A percentile compares a stretch with the other conserved stretches of the same genome.
Evolutionary conservation across 1,140 invertebrate species (phyloP).

Genomic region (Centruroides vittatus): DNA sequence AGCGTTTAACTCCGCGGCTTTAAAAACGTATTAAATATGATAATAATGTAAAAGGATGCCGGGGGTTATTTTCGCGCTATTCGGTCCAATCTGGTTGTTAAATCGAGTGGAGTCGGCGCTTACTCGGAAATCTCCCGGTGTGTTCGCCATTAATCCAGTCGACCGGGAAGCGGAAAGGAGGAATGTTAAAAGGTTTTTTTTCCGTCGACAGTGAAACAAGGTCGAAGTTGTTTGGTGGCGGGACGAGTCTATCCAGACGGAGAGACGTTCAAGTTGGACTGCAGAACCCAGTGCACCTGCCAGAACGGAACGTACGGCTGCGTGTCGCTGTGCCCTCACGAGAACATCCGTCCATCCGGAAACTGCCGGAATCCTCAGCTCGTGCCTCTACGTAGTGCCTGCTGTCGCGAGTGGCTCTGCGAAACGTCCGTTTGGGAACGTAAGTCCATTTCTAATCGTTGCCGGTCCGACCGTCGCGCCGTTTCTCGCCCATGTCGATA

Average conservation of each 20-base stretch:
- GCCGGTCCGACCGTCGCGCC: background rate
- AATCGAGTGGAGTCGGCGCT: too few species aligned
- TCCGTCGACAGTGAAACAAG: constrained; percentile 23
- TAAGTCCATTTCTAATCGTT: background rate
- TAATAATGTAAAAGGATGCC: too few species aligned
- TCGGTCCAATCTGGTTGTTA: too few species aligned
- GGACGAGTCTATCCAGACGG: constrained; percentile 46
- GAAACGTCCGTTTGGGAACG: constrained; percentile 11
- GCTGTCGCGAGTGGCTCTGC: constrained; percentile 13
- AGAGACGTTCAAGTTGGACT: constrained; percentile 47
- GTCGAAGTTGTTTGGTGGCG: constrained; percentile 37
- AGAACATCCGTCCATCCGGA: constrained; percentile 44
- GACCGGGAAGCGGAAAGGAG: too few species aligned
- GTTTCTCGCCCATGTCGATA: too few species aligned
- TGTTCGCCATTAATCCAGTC: too few species aligned
- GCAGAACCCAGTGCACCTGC: constrained; percentile 49
- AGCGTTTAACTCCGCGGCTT: too few species aligned
- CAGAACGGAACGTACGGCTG: constrained; percentile 53
- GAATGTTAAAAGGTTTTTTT: too few species aligned
- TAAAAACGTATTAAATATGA: too few species aligned
- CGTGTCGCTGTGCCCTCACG: constrained; percentile 51
- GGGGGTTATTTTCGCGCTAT: too few species aligned
- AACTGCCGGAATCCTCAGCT: constrained; percentile 45
- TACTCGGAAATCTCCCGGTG: too few species aligned
- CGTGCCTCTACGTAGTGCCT: constrained; percentile 36